Evolutionary conservation across 2,797 vertebrate species (phyloP).

Genomic region (Halcyon chelicuti): DNA sequence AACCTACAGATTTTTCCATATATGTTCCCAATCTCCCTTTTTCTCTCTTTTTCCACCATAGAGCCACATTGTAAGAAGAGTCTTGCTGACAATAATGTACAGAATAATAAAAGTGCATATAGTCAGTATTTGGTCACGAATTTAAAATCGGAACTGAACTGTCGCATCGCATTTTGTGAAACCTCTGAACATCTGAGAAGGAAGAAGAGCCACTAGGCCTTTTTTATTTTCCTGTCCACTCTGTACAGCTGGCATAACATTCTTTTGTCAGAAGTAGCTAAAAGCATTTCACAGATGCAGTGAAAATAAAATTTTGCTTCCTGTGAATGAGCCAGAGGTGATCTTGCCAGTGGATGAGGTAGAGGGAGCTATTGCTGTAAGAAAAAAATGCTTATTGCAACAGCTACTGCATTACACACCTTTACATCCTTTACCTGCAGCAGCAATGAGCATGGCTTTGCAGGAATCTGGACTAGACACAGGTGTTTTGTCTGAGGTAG

Average conservation of each 20-base stretch:
- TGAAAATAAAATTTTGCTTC: background rate
- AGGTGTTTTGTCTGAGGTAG: background rate
- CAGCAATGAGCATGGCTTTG: background rate
- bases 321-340: background rate
- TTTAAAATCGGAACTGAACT: background rate
- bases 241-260: fast-evolving
- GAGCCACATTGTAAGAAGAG: background rate
- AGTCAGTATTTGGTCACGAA: background rate
- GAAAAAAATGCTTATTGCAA: background rate
- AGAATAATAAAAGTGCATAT: background rate
- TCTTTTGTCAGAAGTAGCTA: background rate
- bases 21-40: background rate
- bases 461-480: background rate
- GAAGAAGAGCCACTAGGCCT: background rate
- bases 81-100: background rate
- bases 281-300: background rate
- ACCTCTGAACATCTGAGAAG: background rate
- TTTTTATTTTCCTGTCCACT: background rate
- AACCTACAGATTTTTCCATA: background rate
- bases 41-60: background rate
- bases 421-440: background rate
- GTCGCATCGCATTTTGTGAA: background rate
- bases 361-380: background rate
- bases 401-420: background rate
- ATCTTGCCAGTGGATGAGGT: background rate